Evolutionary conservation across 2,113 vertebrate genomes (phyloP).

Genomic region (Rissa tridactyla): DNA sequence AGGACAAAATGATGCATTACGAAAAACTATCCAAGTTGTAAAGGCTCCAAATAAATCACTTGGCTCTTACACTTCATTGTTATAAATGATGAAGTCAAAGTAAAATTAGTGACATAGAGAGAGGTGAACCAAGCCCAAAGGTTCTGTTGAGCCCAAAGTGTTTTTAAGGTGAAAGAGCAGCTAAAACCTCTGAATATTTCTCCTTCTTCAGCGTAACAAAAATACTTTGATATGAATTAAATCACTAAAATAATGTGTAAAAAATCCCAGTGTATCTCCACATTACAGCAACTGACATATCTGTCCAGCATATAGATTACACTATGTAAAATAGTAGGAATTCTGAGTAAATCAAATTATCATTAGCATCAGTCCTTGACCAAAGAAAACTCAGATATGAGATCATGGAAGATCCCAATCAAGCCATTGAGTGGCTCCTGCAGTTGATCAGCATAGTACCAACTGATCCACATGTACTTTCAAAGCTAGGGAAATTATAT

Average conservation of each 20-base stretch:
- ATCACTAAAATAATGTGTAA: background rate
- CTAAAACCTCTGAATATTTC: background rate
- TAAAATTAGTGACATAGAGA: background rate
- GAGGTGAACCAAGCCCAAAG: background rate
- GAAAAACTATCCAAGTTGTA: background rate
- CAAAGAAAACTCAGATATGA: constrained; percentile 81
- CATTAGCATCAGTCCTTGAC: constrained; percentile 68
- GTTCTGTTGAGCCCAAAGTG: background rate
- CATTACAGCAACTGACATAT: background rate
- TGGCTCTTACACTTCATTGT: background rate
- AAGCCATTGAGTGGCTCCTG: constrained; percentile 93
- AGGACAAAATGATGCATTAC: background rate
- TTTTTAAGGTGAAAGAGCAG: background rate
- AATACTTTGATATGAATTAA: background rate
- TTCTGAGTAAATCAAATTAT: background rate
- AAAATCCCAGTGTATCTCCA: background rate
- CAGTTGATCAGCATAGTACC: constrained; percentile 90
- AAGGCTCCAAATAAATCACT: background rate
- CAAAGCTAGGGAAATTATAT: constrained; percentile 89
- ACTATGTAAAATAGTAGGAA: background rate
- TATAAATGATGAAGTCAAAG: background rate
- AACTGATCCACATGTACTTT: constrained; percentile 85
- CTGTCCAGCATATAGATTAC: background rate
- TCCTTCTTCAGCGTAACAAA: background rate
- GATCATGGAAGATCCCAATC: constrained; percentile 86